These are phyloP conservation scores for Zonitis immaculata DNA, from an alignment of 2,888 invertebrate species.

Conservation along the genomic window DNA sequence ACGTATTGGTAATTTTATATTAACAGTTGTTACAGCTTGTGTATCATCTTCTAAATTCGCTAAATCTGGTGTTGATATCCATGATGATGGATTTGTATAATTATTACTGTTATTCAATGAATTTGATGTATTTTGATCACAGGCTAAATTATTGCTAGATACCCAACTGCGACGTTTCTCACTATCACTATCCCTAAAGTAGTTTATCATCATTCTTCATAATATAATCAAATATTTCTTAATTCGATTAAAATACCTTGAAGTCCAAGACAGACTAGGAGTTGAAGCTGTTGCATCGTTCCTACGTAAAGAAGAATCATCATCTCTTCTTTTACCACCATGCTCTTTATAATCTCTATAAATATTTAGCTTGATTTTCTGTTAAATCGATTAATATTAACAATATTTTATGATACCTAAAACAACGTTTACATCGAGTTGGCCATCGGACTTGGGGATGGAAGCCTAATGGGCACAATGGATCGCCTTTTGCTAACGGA, in stretches of 20 bases:
- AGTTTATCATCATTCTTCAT: too few relatives aligned
- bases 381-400: not conserved
- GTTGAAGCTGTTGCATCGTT: conserved; percentile 67
- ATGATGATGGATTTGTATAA: conserved; percentile 53
- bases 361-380: conserved; percentile 16
- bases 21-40: conserved; percentile 61
- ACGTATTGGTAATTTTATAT: conserved; percentile 63
- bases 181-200: conserved; percentile 25
- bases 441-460: conserved; percentile 94
- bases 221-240: too few relatives aligned
- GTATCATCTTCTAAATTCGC: conserved; percentile 59
- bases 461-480: conserved; percentile 86
- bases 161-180: conserved; percentile 64
- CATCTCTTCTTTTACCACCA: conserved; percentile 67
- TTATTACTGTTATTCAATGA: conserved; percentile 29
- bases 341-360: conserved; percentile 85
- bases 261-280: conserved; percentile 69
- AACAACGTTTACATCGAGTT: conserved; percentile 88
- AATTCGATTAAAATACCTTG: conserved; percentile 37
- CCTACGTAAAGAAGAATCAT: conserved; percentile 51
- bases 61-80: conserved; percentile 81
- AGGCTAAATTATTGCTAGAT: conserved; percentile 65
- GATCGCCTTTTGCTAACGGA: conserved; percentile 78
- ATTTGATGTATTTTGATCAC: conserved; percentile 31
- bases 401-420: conserved; percentile 62